These are phyloP conservation scores for Spizaetus ornatus DNA, from an alignment of 2,113 vertebrate genomes.

Conservation along the genomic window DNA sequence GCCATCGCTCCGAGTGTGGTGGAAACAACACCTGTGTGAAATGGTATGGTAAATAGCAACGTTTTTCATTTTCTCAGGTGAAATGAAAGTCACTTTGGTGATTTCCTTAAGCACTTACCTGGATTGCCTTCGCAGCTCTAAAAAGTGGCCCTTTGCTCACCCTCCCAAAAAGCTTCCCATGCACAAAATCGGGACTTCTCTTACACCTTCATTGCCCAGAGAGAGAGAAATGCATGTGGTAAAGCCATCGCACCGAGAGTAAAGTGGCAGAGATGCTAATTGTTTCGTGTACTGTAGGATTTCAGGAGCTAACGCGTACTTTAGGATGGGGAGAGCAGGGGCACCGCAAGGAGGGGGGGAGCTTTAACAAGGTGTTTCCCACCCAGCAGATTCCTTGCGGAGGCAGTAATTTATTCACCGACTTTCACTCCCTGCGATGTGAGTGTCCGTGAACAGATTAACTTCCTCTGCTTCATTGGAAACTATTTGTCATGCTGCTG, in stretches of 20 bases:
- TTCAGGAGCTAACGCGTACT: accelerated
- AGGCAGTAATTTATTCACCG: background rate
- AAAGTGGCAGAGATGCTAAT: background rate
- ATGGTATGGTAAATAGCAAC: accelerated
- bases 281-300: background rate
- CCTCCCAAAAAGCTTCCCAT: background rate
- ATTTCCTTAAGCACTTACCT: background rate
- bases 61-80: accelerated
- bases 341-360: background rate
- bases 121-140: accelerated
- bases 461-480: background rate
- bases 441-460: background rate
- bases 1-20: accelerated
- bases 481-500: background rate
- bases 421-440: background rate
- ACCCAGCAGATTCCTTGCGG: accelerated
- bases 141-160: background rate
- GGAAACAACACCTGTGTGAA: accelerated
- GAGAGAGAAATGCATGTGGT: background rate
- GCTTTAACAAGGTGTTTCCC: background rate
- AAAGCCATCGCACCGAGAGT: background rate
- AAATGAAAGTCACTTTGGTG: no score
- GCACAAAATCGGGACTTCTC: background rate
- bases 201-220: accelerated
- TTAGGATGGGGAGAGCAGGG: background rate